Base-by-base conservation (phyloP, 2,888 invertebrate genomes). In the Salticus scenicus region DNA sequence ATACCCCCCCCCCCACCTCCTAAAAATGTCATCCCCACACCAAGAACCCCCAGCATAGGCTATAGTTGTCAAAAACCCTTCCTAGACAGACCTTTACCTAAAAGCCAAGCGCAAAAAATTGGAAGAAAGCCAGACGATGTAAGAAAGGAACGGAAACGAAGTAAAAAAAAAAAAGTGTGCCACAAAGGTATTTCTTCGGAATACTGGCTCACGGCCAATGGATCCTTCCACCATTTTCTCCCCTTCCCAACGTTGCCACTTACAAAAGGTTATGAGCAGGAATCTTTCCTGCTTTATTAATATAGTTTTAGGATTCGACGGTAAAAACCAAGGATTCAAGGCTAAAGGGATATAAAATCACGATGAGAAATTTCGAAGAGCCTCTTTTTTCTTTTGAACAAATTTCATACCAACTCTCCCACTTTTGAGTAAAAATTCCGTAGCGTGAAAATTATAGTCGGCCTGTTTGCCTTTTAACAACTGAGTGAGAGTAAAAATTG, bases 101-200 rank as follows among this genome's bases (percentile, higher is more conserved):
- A 47, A 47, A 47, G 47, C 47, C 47, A 47, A 47, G 17, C 7
- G 47, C 12, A 47, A 57, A 57, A 57, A 57, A 57, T 57, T 57
- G 20, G 57, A 57, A 57, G 57, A 24, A 57, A 57, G 24, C 47
- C 47, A 47, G 47, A 47, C 12, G 47, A 47, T 17, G 47, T 47
- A 57, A 57, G 24, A 24, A 57, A 57, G 57, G 24, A 57, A 57
- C 57, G 57, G 57, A 57, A 57, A 57, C 57, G 24, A 47, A 47
- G 17, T 10, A 17, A 14, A 17, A 14, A 47, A 47, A 47, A 57
- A 57, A 57, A 57, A 57, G 24, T 57, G 57, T 57, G 73, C 83
- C 83, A 77, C 72, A 84, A 84, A 84, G 77, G 77, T 84, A 73
- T 71, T 76, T 82, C 76, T 71, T 24, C 27, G 37, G 72, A 64